These are phyloP conservation scores for Melanostoma mellinum DNA, from an alignment of 2,888 invertebrate species.

Conservation along the genomic window DNA sequence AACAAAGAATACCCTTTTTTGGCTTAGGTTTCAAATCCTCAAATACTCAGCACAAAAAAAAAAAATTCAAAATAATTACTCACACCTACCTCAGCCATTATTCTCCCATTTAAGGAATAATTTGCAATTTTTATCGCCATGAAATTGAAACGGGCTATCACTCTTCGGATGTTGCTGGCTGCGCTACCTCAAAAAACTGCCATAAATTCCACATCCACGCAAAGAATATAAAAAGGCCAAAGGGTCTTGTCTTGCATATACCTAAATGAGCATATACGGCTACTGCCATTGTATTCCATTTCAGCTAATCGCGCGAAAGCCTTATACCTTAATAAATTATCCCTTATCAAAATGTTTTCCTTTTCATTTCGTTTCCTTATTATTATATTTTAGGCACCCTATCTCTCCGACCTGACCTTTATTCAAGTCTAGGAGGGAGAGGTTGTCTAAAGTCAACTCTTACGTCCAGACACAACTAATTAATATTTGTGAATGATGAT, in stretches of 20 bases:
- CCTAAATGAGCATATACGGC: constrained; percentile 2
- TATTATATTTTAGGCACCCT: constrained; percentile 29
- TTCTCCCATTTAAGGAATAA: constrained; percentile 39
- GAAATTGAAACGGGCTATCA: constrained; percentile 56
- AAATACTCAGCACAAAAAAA: neutral
- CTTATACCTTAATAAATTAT: constrained; percentile 66
- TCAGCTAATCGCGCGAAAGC: constrained; percentile 53
- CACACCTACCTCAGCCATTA: constrained; percentile 23
- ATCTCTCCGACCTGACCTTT: constrained; percentile 10
- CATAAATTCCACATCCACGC: constrained; percentile 26
- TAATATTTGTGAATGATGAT: constrained; percentile 71
- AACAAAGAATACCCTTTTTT: constrained; percentile 1
- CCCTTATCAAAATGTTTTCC: constrained; percentile 63
- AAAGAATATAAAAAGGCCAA: constrained; percentile 41
- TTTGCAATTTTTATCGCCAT: constrained; percentile 63
- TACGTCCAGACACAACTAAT: constrained; percentile 56
- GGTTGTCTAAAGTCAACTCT: neutral
- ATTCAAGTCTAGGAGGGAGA: constrained; percentile 8
- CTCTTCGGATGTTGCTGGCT: neutral
- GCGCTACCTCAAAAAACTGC: constrained; percentile 11
- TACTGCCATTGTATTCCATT: constrained; percentile 47
- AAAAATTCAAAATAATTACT: neutral
- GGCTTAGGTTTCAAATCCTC: neutral
- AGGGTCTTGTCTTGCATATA: constrained; percentile 28
- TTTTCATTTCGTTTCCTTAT: constrained; percentile 44